Percentiles rank a stretch among this genome's conserved stretches.
Conservation (phyloP, 1,140 invertebrate genomes). For the Drosophila takahashii region DNA sequence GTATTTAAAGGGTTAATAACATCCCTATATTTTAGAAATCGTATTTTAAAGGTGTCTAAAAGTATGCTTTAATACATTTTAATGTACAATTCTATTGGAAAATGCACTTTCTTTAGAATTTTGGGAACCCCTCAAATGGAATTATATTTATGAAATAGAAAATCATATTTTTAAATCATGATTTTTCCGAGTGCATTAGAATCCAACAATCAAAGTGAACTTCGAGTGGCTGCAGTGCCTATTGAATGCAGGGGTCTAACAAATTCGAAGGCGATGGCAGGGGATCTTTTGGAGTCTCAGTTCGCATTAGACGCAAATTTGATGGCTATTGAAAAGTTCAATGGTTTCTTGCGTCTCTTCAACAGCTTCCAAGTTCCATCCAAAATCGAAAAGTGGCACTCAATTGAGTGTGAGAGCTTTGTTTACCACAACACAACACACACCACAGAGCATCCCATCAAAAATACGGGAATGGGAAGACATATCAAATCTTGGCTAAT, state of each 20-base stretch:
- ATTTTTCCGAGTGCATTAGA: slow-evolving; percentile 8
- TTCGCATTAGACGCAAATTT: slow-evolving; percentile 71
- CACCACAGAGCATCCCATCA: too few species aligned
- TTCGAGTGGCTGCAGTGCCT: slow-evolving; percentile 45
- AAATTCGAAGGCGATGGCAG: slow-evolving; percentile 5
- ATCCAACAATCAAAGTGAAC: slow-evolving; percentile 57
- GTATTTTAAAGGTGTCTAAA: too few species aligned
- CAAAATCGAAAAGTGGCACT: slow-evolving; percentile 21
- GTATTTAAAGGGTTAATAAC: too few species aligned
- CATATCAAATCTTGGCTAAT: slow-evolving; percentile 49
- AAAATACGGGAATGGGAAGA: slow-evolving; percentile 13
- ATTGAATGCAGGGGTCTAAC: slow-evolving; percentile 37
- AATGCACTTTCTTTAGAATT: too few species aligned
- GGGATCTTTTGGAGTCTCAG: slow-evolving; percentile 28
- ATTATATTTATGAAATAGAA: too few species aligned
- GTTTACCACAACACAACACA: slow-evolving; percentile 8
- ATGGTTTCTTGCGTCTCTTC: slow-evolving; percentile 48
- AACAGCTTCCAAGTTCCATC: slow-evolving; percentile 17
- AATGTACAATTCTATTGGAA: too few species aligned
- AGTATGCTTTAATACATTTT: too few species aligned
- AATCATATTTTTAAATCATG: too few species aligned
- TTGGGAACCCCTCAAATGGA: too few species aligned
- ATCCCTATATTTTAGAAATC: too few species aligned
- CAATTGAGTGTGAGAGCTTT: slow-evolving; percentile 59
- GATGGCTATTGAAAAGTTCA: slow-evolving; percentile 76